Evolutionary conservation across 2,113 vertebrate species (phyloP).

Genomic region (Ageneiosus marmoratus): DNA sequence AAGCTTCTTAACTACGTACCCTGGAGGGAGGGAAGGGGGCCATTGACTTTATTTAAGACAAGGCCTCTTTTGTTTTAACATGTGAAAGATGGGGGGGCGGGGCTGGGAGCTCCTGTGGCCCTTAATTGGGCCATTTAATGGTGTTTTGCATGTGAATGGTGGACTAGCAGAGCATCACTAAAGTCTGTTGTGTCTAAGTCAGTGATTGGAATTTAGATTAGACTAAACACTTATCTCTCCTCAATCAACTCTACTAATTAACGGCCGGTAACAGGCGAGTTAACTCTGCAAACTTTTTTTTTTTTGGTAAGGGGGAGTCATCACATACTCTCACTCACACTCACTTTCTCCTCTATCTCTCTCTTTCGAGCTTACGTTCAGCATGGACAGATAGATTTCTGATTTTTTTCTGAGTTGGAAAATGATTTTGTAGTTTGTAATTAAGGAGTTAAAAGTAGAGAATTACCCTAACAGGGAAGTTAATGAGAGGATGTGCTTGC

Average conservation of each 20-base stretch:
- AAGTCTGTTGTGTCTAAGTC: conserved; percentile 91
- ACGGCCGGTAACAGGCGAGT: conserved; percentile 82
- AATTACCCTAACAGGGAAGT: conserved; percentile 71
- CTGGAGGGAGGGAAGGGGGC: conserved; percentile 51
- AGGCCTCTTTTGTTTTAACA: conserved; percentile 91
- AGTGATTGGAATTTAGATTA: conserved; percentile 97
- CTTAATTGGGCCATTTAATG: conserved; percentile 98
- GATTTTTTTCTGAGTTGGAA: conserved; percentile 17
- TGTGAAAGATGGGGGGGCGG: conserved; percentile 83
- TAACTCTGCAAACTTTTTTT: conserved; percentile 77
- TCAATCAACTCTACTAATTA: conserved; percentile 89
- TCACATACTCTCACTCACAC: conserved; percentile 6
- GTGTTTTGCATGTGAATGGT: conserved; percentile 98
- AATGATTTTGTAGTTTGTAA: conserved; percentile 55
- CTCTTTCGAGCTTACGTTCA: conserved; percentile 26
- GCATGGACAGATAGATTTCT: background rate
- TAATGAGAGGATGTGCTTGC: conserved; percentile 74
- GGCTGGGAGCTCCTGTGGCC: conserved; percentile 80
- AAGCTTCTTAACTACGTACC: conserved; percentile 68
- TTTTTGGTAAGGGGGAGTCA: conserved; percentile 60
- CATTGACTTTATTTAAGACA: conserved; percentile 92
- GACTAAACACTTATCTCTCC: conserved; percentile 85
- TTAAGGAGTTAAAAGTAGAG: conserved; percentile 75
- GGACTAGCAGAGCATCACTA: conserved; percentile 85
- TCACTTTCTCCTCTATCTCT: background rate